Evolutionary conservation across 92 coral and sea anemone species (phyloP).

Genomic region (Meandrina meandrites): DNA sequence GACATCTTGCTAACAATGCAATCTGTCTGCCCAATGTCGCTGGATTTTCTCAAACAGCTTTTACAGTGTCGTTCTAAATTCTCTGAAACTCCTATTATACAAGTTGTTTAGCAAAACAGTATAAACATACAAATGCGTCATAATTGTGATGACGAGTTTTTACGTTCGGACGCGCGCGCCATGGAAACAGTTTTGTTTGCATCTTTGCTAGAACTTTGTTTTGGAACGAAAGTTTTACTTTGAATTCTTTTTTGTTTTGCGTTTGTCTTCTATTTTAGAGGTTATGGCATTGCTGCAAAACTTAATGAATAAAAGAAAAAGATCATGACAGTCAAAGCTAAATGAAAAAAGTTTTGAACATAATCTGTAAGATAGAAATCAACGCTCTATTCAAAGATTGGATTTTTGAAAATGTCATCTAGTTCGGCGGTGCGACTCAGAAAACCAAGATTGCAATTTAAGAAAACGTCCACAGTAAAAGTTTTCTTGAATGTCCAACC

Average conservation of each 20-base stretch:
- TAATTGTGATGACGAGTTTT: constrained; percentile 12
- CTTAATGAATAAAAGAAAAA: background rate
- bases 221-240: background rate
- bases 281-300: background rate
- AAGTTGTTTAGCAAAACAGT: background rate
- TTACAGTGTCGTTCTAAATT: background rate
- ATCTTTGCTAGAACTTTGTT: background rate
- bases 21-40: background rate
- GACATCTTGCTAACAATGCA: constrained; percentile 10
- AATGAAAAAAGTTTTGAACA: background rate
- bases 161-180: constrained; percentile 12
- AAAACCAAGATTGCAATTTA: background rate
- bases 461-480: background rate
- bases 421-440: background rate
- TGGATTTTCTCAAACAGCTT: background rate
- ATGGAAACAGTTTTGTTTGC: background rate
- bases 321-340: background rate
- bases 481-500: background rate
- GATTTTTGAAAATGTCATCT: background rate
- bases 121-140: constrained; percentile 18
- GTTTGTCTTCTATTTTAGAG: background rate
- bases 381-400: background rate
- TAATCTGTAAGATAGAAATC: background rate
- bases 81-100: background rate
- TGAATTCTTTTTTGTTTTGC: background rate